These are phyloP conservation scores for Dipodomys merriami DNA, from an alignment of 2,113 vertebrate genomes.

Conservation along the genomic window DNA sequence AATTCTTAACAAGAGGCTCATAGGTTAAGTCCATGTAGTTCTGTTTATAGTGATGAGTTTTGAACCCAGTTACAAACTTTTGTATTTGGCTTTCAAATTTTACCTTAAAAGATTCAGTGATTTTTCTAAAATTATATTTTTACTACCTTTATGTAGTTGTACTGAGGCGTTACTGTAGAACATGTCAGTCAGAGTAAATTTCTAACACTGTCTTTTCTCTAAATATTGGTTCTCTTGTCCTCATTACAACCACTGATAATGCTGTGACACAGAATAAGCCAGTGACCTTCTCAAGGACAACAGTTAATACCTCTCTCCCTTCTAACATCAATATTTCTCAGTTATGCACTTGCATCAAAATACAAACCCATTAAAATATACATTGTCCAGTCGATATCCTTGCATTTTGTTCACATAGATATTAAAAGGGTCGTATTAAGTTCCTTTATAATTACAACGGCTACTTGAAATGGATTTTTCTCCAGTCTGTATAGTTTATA, in stretches of 20 bases:
- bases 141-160: too few relatives aligned
- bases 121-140: too few relatives aligned
- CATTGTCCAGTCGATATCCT: neutral
- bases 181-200: neutral
- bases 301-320: constrained; percentile 8
- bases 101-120: constrained; percentile 8
- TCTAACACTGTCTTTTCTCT: neutral
- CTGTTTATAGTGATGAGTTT: neutral
- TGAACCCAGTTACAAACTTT: neutral
- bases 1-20: constrained; percentile 13
- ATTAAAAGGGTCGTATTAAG: constrained; percentile 14
- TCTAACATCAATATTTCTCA: constrained; percentile 33
- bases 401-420: constrained; percentile 38
- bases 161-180: too few relatives aligned
- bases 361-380: constrained; percentile 56
- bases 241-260: neutral
- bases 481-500: constrained; percentile 13
- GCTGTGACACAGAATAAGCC: constrained; percentile 6
- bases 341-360: constrained; percentile 47
- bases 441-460: constrained; percentile 18
- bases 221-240: neutral
- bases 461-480: constrained; percentile 35
- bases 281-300: constrained; percentile 38
- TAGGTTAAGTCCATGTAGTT: neutral
- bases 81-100: constrained; percentile 52